phyloP scores from a whole-genome alignment of 1,140 invertebrate species.

The Brachionus manjavacas region DNA sequence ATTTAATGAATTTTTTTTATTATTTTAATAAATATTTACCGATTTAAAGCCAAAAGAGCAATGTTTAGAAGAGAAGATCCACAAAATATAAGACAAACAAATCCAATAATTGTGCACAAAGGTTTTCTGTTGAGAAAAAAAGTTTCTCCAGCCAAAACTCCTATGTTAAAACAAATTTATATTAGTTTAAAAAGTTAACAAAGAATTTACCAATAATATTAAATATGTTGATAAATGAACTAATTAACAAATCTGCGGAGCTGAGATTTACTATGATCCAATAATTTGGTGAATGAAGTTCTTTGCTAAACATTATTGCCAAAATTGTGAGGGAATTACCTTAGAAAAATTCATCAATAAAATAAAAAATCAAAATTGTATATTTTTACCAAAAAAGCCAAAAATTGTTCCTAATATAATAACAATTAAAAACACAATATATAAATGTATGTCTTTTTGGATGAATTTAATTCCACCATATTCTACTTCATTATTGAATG shows the following conservation, averaged over 20 bases:
- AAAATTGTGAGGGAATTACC: constrained; percentile 1
- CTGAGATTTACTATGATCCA: constrained; percentile 7
- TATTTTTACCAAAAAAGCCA: not conserved
- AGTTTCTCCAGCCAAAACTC: not conserved
- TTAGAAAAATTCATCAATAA: not conserved
- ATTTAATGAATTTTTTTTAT: not conserved
- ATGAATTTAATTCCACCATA: not conserved
- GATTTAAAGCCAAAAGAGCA: not conserved
- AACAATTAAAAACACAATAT: not conserved
- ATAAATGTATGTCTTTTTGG: not conserved
- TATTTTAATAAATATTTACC: not conserved
- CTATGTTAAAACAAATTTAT: not conserved
- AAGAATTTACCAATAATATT: not conserved
- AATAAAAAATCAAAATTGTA: not conserved
- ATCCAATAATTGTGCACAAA: not conserved
- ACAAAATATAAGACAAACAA: not conserved
- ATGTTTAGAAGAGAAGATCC: not conserved
- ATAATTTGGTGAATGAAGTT: not conserved
- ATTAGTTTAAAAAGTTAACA: not conserved
- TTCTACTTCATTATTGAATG: not conserved
- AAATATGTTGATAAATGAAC: constrained; percentile 21
- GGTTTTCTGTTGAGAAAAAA: constrained; percentile 6
- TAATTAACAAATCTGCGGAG: not conserved
- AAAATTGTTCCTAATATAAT: not conserved
- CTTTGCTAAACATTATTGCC: not conserved